These are phyloP conservation scores for Thalassophryne amazonica DNA, from an alignment of 2,797 vertebrate species.

Conservation along the genomic window DNA sequence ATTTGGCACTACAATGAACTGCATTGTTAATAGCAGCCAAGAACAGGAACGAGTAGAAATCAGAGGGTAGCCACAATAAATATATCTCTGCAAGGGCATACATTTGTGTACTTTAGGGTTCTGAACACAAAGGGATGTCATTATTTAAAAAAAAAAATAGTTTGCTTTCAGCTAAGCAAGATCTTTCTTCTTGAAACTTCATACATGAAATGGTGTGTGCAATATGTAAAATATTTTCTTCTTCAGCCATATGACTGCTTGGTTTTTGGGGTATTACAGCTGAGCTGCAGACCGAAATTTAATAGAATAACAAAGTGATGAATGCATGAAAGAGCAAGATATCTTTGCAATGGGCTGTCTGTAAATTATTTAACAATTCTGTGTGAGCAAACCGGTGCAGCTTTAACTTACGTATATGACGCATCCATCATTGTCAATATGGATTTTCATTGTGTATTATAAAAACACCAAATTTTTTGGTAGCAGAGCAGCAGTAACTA, in stretches of 20 bases:
- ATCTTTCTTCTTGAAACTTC: no score
- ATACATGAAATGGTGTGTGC: neutral
- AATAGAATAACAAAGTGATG: constrained; percentile 7
- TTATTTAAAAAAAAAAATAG: no score
- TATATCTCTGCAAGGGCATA: neutral
- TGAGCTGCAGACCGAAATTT: neutral
- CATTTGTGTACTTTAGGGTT: no score
- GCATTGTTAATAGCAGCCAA: constrained; percentile 22
- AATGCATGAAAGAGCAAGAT: constrained; percentile 17
- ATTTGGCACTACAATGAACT: constrained; percentile 45
- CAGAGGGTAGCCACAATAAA: constrained; percentile 7
- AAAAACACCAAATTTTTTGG: neutral
- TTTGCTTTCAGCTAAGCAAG: no score
- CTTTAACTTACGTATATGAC: constrained; percentile 4
- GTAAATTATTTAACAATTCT: constrained; percentile 38
- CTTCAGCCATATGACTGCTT: constrained; percentile 9
- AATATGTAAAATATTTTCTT: constrained; percentile 26
- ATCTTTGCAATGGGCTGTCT: constrained; percentile 30
- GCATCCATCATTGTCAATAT: constrained; percentile 6
- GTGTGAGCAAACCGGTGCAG: neutral
- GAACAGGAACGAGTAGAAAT: constrained; percentile 18
- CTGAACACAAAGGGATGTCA: no score
- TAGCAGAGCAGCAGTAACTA: neutral
- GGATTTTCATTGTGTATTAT: neutral
- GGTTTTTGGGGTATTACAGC: constrained; percentile 1